Conservation (phyloP, 2,113 vertebrate genomes). For the Nibea albiflora region DNA sequence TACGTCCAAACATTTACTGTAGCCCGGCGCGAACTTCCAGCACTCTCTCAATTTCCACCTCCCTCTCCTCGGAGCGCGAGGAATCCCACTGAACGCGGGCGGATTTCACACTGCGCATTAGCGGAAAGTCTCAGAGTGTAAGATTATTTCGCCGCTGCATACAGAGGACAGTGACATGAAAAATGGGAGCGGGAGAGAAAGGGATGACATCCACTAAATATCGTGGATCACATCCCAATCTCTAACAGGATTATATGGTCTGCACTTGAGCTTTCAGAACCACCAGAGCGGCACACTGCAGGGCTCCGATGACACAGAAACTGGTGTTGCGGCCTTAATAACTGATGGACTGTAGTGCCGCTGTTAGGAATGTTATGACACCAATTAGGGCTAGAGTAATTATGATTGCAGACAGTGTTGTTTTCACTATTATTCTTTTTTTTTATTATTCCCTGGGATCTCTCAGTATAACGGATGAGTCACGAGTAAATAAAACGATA, state of each 20-base stretch:
- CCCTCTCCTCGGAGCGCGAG: background rate
- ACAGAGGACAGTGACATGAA: constrained; percentile 48
- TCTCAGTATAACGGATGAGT: too few relatives aligned
- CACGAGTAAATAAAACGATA: background rate
- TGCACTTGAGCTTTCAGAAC: constrained; percentile 25
- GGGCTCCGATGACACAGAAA: background rate
- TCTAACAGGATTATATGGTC: constrained; percentile 64
- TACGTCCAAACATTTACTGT: background rate
- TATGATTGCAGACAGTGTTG: background rate
- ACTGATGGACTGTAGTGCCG: constrained; percentile 3
- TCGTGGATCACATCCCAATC: constrained; percentile 51
- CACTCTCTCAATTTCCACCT: background rate
- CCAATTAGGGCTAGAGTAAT: background rate
- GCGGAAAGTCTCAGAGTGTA: constrained; percentile 23
- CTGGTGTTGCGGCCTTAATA: background rate
- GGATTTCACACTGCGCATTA: constrained; percentile 56
- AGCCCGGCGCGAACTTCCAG: background rate
- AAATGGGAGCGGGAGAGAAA: constrained; percentile 49
- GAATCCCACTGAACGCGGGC: constrained; percentile 18
- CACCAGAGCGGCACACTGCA: constrained; percentile 7
- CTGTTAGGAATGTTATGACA: background rate
- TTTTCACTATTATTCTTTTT: background rate
- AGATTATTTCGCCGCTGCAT: constrained; percentile 44
- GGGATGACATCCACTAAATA: constrained; percentile 58
- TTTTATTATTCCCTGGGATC: too few relatives aligned